Percentiles rank a stretch among this genome's conserved stretches.
Evolutionary conservation across 1,140 invertebrate genomes (phyloP).

Genomic region (Drosophila ercepeae): DNA sequence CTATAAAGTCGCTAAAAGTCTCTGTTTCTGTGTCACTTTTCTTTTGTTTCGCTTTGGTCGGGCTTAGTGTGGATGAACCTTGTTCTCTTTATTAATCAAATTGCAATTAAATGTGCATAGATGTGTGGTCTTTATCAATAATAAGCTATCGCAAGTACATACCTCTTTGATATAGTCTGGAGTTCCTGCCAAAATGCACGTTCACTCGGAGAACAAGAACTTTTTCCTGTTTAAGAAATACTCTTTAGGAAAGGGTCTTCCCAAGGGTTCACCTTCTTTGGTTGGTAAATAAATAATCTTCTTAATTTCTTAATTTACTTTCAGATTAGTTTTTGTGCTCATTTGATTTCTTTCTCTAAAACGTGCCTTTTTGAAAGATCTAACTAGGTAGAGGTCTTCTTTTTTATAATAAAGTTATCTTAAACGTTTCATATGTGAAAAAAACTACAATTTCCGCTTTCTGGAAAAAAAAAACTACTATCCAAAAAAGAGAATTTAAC

Average conservation of each 20-base stretch:
- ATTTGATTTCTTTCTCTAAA: too few relatives aligned
- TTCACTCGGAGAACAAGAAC: conserved; percentile 29
- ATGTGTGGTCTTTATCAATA: conserved; percentile 16
- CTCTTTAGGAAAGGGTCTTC: not conserved
- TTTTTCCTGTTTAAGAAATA: not conserved
- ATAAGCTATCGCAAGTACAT: conserved; percentile 24
- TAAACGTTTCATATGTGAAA: too few relatives aligned
- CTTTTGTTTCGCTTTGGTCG: too few relatives aligned
- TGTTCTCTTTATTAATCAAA: conserved; percentile 37
- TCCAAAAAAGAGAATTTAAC: too few relatives aligned
- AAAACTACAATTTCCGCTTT: not conserved
- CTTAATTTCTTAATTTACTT: too few relatives aligned
- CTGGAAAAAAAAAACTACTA: too few relatives aligned
- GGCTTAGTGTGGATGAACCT: conserved; percentile 36
- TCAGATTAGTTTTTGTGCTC: too few relatives aligned
- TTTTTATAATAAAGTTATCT: too few relatives aligned
- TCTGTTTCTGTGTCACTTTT: conserved; percentile 34
- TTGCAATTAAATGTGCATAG: not conserved
- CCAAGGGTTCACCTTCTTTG: too few relatives aligned
- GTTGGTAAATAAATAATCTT: too few relatives aligned
- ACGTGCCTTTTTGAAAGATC: conserved; percentile 5
- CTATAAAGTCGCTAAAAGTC: not conserved
- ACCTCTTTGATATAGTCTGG: conserved; percentile 16
- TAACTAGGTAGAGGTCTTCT: not conserved
- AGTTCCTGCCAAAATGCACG: conserved; percentile 69